phyloP scores from a whole-genome alignment of 2,113 vertebrate genomes.

The Callionymus lyra region DNA sequence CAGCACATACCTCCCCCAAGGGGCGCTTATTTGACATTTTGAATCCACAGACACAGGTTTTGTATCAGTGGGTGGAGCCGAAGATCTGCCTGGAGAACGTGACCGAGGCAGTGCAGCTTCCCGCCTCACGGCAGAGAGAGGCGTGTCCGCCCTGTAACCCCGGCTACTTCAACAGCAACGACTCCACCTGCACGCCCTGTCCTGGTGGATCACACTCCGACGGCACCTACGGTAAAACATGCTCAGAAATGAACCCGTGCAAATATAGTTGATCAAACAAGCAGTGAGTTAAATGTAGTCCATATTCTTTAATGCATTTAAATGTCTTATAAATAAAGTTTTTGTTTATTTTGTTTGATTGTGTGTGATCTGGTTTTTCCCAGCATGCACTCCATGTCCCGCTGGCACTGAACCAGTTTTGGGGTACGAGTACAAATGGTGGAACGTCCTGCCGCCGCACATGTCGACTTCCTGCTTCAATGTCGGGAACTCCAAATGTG shows the following conservation, averaged over 20 bases:
- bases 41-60: conserved; percentile 77
- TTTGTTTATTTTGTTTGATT: too few species aligned
- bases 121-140: conserved; percentile 79
- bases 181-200: conserved; percentile 83
- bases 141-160: conserved; percentile 95
- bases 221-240: conserved; percentile 73
- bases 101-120: conserved; percentile 70
- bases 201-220: conserved; percentile 81
- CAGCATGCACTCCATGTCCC: conserved; percentile 82
- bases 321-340: too few species aligned
- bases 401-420: conserved; percentile 87
- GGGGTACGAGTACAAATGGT: conserved; percentile 96
- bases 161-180: conserved; percentile 88
- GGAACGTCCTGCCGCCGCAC: conserved; percentile 87
- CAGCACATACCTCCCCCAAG: too few species aligned
- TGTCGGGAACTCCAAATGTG: conserved; percentile 90
- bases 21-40: too few species aligned
- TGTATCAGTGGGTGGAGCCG: conserved; percentile 91
- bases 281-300: too few species aligned
- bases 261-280: too few species aligned
- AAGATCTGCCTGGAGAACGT: conserved; percentile 87
- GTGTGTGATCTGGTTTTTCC: neutral
- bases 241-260: too few species aligned
- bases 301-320: too few species aligned
- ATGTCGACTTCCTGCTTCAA: conserved; percentile 98